Percentiles rank a stretch among this genome's conserved stretches.
phyloP scores from a whole-genome alignment of 2,797 vertebrate species.

The Lophius americanus region DNA sequence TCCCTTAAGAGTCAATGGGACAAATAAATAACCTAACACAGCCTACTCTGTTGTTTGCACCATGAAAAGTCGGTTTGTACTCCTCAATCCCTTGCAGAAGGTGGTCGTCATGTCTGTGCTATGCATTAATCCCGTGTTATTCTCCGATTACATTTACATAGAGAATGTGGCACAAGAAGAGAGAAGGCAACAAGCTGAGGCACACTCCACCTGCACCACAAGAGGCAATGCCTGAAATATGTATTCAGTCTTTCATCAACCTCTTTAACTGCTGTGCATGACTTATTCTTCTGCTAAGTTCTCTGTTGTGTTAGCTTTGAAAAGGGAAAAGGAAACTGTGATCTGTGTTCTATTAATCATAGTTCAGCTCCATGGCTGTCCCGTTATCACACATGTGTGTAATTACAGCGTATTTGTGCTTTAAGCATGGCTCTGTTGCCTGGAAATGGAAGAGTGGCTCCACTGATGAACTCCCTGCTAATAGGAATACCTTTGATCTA shows the following conservation, averaged over 20 bases:
- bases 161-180: constrained; percentile 56
- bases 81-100: constrained; percentile 53
- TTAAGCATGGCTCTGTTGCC: constrained; percentile 70
- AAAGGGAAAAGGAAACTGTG: constrained; percentile 64
- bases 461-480: constrained; percentile 80
- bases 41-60: constrained; percentile 68
- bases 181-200: constrained; percentile 66
- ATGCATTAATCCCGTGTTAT: constrained; percentile 71
- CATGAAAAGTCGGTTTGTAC: constrained; percentile 54
- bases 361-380: constrained; percentile 68
- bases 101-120: constrained; percentile 60
- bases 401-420: constrained; percentile 74
- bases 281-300: constrained; percentile 65
- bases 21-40: constrained; percentile 76
- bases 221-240: constrained; percentile 70
- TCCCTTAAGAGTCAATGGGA: constrained; percentile 71
- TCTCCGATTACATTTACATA: constrained; percentile 76
- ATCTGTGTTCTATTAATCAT: constrained; percentile 80
- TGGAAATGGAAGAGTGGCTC: constrained; percentile 70
- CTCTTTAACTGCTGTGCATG: constrained; percentile 66
- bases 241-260: constrained; percentile 74
- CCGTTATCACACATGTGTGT: constrained; percentile 68
- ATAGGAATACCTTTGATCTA: constrained; percentile 83
- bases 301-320: constrained; percentile 77
- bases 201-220: constrained; percentile 67